Base-by-base conservation (phyloP, 2,888 invertebrate species). In the Coelinius sp. region DNA sequence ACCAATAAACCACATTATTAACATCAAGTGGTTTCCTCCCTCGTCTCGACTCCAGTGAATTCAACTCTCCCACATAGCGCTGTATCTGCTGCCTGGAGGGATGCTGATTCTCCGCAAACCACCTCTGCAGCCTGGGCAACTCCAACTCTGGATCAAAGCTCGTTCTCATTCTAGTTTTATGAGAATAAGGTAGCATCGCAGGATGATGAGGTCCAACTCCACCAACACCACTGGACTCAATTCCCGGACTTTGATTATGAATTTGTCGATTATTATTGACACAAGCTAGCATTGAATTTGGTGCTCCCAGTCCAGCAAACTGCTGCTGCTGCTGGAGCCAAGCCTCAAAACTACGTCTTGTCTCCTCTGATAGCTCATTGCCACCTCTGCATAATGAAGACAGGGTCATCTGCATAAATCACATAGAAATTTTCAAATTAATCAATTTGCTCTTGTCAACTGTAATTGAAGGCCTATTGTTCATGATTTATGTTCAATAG, bases 51-150 rank as follows among this genome's bases (percentile, higher is more conserved):
- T 97, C 97, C 76, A 98, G 89, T 73, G 93, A 93, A 87, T 99
- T 99, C 77, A 99, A 89, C 85, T 97, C 97, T 80, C 95, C 93
- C 70, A 99, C 96, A 88, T 97, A 99, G 77, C 96, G 95, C 81
- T 97, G 96, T 85, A 99, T 97, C 89, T 98, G 98, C 83, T 98
- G 97, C 68, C 98, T 91, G 77, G 96, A 96, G 0, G 99, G 99
- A 87, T 99, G 99, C 81, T 98, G 97, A 88, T 99, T 99, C 85
- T 97, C 96, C 49, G 94, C 92, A 89, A 99, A 99, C 98, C 99
- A 99, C 79, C 95, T 92, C 86, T 99, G 98, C 67, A 99, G 89
- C 83, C 97, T 96, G 0, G 99, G 98, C 76, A 99, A 89, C 88
- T 99, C 99, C 83, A 97, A 90, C 88, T 98, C 98, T 0, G 98